Evolutionary conservation across 2,113 vertebrate species (phyloP), one percentile per base, ranked within the genome.

Genomic region (Ornithorhynchus anatinus): DNA sequence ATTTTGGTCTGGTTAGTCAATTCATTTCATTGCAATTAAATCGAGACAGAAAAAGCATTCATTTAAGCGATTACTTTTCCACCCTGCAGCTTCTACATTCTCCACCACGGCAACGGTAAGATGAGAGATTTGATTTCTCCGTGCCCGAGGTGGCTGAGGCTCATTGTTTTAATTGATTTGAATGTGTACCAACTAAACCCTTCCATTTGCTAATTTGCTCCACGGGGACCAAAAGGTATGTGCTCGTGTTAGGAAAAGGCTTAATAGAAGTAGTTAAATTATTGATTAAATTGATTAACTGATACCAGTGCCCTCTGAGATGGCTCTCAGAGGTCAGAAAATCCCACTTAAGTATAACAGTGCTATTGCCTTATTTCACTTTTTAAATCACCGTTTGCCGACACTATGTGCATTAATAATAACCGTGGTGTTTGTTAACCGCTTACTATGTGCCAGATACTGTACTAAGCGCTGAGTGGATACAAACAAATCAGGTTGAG

Each of bases 361-460:
- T 7, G 8, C 7, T 17, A 17, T 22, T 23, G 51, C 54, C 51
- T 72, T 72, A 58, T 48, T 72, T 79, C 75, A 32, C 33, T 57
- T 65, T 67, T 43, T 35, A 79, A 77, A 69, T 63, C 53, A 69
- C 27, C 59, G 65, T 77, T 59, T 53, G 22, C 38, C 50, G 15
- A 66, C 32, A 11, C 40, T 25, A 25, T 76, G 47, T 66, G 38
- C 31, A 67, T 22, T 16, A 25, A 22, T 35, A 43, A 11, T 15
- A 59, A 64, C 57, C 81, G 77, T 79, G 81, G 69, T 57, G 75
- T 62, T 63, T 66, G 75, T 81, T 77, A 29, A 54, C 52, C 45
- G 29, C 23, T 60, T 45, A 69, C 59, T 29, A 58, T 66, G 64
- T 54, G 23, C 44, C 59, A 57, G 35, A 9, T 53, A 32, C 67